Evolutionary conservation across 2,797 vertebrate species (phyloP).

Genomic region (Potorous gilbertii): DNA sequence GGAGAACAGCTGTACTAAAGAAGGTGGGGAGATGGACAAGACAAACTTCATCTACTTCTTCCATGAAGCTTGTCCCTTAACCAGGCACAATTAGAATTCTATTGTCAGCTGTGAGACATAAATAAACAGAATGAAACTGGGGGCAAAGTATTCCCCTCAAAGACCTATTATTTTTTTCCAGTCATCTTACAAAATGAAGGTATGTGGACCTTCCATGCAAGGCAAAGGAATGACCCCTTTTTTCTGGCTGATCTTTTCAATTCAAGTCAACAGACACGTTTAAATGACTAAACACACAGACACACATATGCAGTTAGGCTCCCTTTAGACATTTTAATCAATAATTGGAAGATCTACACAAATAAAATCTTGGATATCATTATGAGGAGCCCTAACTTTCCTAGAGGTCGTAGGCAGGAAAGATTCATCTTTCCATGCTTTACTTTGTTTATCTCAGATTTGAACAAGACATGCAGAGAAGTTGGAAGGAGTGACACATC

Average conservation of each 20-base stretch:
- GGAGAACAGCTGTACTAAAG: neutral
- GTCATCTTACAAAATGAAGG: neutral
- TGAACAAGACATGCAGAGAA: neutral
- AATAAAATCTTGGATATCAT: neutral
- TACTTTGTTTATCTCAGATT: neutral
- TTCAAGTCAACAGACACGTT: neutral
- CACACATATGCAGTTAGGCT: neutral
- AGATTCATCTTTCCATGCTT: neutral
- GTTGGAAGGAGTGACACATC: neutral
- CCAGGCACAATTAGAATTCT: neutral
- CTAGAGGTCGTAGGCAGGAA: neutral
- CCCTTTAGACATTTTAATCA: neutral
- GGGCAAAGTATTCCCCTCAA: neutral
- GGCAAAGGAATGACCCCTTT: neutral
- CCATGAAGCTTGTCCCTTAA: neutral
- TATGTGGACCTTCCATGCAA: neutral
- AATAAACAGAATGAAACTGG: neutral
- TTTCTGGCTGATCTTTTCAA: neutral
- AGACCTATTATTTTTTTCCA: neutral
- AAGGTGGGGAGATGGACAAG: neutral
- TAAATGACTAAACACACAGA: neutral
- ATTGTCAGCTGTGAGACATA: neutral
- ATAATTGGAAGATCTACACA: neutral
- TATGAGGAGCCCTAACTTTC: neutral
- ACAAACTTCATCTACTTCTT: neutral